These are phyloP conservation scores for Caenorhabditis tropicalis DNA, from an alignment of 1,140 invertebrate genomes.

Conservation along the genomic window DNA sequence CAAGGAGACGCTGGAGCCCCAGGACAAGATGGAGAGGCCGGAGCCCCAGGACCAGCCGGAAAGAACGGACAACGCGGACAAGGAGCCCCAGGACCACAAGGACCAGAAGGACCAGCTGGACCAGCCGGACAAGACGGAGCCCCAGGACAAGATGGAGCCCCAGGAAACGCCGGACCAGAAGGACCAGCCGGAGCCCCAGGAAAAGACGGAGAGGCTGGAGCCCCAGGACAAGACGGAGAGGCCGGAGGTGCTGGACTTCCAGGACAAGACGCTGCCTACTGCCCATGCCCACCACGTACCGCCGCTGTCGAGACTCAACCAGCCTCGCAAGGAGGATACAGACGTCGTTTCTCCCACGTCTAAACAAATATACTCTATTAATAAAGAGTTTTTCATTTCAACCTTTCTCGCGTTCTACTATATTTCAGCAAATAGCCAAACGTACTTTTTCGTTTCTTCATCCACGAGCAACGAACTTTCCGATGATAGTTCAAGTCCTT, in stretches of 20 bases:
- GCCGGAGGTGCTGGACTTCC: slow-evolving; percentile 45
- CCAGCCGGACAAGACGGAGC: slow-evolving; percentile 22
- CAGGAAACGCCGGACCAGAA: slow-evolving; percentile 46
- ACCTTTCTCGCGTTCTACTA: background rate
- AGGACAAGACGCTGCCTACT: slow-evolving; percentile 53
- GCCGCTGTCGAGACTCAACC: slow-evolving; percentile 45
- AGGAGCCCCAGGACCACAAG: slow-evolving; percentile 38
- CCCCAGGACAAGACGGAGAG: slow-evolving; percentile 49
- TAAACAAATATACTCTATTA: background rate
- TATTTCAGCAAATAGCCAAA: background rate
- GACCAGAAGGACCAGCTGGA: slow-evolving; percentile 45
- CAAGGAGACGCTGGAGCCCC: slow-evolving; percentile 46
- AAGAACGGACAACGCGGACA: slow-evolving; percentile 47
- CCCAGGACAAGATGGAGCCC: slow-evolving; percentile 20
- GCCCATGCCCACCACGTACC: slow-evolving; percentile 54
- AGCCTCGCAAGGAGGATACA: slow-evolving; percentile 32
- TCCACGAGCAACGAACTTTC: background rate
- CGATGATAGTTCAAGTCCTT: slow-evolving; percentile 20
- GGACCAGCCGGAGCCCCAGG: slow-evolving; percentile 49
- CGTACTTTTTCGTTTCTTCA: background rate
- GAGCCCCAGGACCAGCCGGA: slow-evolving; percentile 45
- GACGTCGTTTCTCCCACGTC: slow-evolving; percentile 38
- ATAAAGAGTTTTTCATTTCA: slow-evolving; percentile 4
- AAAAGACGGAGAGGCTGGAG: slow-evolving; percentile 49
- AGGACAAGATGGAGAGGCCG: slow-evolving; percentile 49